Conservation (phyloP, 1,140 invertebrate species). For the Neodiprion fabricii region DNA sequence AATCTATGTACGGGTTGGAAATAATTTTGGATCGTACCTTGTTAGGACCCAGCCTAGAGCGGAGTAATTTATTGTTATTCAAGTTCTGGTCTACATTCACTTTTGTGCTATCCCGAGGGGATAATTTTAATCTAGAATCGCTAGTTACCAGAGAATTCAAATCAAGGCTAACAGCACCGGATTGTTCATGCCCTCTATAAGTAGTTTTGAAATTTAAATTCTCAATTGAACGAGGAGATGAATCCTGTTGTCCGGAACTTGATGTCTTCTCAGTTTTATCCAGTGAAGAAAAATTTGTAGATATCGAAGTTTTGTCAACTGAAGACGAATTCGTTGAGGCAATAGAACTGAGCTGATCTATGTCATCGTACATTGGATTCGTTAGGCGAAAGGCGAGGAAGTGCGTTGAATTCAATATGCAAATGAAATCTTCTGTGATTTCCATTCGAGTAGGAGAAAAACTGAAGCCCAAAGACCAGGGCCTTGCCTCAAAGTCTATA, state of each 20-base stretch:
- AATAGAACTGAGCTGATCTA: constrained; percentile 46
- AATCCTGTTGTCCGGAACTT: background rate
- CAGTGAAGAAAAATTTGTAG: constrained; percentile 42
- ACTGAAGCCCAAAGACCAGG: constrained; percentile 58
- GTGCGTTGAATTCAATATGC: constrained; percentile 56
- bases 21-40: constrained; percentile 21
- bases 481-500: constrained; percentile 69
- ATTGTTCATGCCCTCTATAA: background rate
- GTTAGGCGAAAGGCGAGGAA: constrained; percentile 48
- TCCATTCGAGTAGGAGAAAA: constrained; percentile 62
- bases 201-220: background rate
- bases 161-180: background rate
- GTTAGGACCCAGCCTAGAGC: background rate
- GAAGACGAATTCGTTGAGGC: constrained; percentile 49
- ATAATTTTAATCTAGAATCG: background rate
- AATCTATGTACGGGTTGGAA: constrained; percentile 42
- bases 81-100: background rate
- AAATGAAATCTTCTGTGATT: constrained; percentile 68
- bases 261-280: constrained; percentile 28
- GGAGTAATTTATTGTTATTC: background rate
- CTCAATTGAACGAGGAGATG: background rate
- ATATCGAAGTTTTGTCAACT: constrained; percentile 50
- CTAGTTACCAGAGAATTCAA: background rate
- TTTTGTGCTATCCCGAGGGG: background rate
- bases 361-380: constrained; percentile 56